A percentile compares a stretch with the other conserved stretches of the same genome.
These are phyloP conservation scores for Eupleurogrammus muticus DNA, from an alignment of 2,797 vertebrate genomes.

Conservation along the genomic window DNA sequence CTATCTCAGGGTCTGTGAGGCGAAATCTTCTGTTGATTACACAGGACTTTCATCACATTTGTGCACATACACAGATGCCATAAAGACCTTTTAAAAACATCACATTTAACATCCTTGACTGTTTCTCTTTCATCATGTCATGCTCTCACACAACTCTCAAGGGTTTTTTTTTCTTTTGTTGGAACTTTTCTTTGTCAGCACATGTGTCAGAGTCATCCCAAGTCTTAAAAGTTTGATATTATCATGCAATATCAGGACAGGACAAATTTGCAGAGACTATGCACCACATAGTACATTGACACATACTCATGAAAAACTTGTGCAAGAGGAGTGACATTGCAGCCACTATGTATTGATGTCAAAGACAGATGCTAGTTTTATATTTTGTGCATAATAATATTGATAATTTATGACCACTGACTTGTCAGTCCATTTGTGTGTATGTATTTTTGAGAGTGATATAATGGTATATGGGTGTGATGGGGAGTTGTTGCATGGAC, in stretches of 20 bases:
- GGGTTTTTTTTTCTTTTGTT: conserved; percentile 59
- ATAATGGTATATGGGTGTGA: conserved; percentile 49
- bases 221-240: conserved; percentile 69
- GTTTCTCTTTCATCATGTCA: conserved; percentile 25
- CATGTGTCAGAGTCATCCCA: conserved; percentile 25
- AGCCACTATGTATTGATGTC: conserved; percentile 73
- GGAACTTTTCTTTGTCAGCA: conserved; percentile 38
- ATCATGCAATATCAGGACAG: conserved; percentile 70
- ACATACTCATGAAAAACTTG: conserved; percentile 27
- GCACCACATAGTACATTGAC: conserved; percentile 55
- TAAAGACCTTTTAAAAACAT: conserved; percentile 13
- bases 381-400: conserved; percentile 73
- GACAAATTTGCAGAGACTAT: conserved; percentile 44
- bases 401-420: conserved; percentile 66
- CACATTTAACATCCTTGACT: conserved; percentile 6
- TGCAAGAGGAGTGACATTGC: conserved; percentile 53
- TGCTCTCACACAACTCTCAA: conserved; percentile 12
- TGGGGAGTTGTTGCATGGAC: conserved; percentile 68
- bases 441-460: conserved; percentile 63
- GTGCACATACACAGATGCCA: conserved; percentile 13
- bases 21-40: conserved; percentile 37
- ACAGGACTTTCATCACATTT: conserved; percentile 4
- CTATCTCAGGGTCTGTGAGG: conserved; percentile 61
- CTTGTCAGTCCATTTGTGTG: conserved; percentile 50
- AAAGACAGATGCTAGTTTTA: conserved; percentile 75